Evolutionary conservation across 1,140 invertebrate genomes (phyloP).

Genomic region (Grapholita molesta): DNA sequence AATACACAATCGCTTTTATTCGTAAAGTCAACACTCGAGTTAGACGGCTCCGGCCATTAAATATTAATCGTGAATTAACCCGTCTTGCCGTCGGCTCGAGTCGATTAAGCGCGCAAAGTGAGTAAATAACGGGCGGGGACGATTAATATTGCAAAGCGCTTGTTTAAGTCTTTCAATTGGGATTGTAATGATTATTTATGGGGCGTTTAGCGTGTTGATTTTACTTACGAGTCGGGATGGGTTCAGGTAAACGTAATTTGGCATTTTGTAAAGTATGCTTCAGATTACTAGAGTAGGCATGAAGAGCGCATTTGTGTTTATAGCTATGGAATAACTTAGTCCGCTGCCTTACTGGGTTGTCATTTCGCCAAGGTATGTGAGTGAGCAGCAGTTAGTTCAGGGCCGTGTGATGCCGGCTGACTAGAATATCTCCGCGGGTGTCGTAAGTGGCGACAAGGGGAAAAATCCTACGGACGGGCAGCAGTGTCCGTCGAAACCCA

Average conservation of each 20-base stretch:
- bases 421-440: no score
- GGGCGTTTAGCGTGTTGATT: neutral
- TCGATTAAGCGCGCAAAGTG: conserved; percentile 71
- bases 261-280: neutral
- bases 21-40: conserved; percentile 20
- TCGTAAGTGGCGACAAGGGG: no score
- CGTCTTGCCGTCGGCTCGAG: conserved; percentile 39
- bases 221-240: neutral
- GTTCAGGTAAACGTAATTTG: neutral
- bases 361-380: no score
- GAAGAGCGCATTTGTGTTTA: no score
- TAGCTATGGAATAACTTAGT: no score
- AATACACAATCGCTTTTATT: neutral
- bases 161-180: conserved; percentile 43
- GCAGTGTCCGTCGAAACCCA: no score
- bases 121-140: conserved; percentile 59
- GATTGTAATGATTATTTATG: neutral
- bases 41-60: conserved; percentile 46
- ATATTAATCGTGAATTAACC: conserved; percentile 73
- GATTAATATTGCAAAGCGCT: conserved; percentile 58
- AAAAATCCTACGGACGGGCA: no score
- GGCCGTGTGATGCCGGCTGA: no score
- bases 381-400: no score
- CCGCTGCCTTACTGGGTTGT: no score
- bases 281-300: no score